Percentiles rank a stretch among this genome's conserved stretches.
Evolutionary conservation across 35 echinoderm and acorn worm species (phyloP).

Genomic region (Nesometra sesokonis): DNA sequence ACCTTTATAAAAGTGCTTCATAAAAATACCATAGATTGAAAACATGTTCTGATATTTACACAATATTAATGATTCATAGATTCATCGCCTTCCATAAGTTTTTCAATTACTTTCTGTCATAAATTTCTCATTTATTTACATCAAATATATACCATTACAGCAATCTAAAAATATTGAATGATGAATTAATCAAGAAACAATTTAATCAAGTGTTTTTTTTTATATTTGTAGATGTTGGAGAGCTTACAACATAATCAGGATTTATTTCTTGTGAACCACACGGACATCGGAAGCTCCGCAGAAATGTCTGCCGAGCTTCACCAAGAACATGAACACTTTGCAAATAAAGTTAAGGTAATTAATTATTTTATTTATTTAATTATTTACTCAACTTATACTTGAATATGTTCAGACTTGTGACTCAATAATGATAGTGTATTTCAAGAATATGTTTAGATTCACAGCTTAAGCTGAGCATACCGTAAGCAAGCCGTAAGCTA

Average conservation of each 20-base stretch:
- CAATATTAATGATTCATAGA: neutral
- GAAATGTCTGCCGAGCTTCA: slow-evolving; percentile 60
- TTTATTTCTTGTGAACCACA: slow-evolving; percentile 85
- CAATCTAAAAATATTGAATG: neutral
- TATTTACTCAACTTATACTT: too few relatives aligned
- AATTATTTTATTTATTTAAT: too few relatives aligned
- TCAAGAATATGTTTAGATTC: too few relatives aligned
- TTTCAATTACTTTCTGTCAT: neutral
- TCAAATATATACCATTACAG: neutral
- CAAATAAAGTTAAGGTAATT: slow-evolving; percentile 82
- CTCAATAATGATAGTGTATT: too few relatives aligned
- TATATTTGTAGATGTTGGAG: slow-evolving; percentile 64
- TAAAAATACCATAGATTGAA: too few relatives aligned
- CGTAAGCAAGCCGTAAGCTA: too few relatives aligned
- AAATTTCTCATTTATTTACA: neutral
- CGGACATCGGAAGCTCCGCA: slow-evolving; percentile 55
- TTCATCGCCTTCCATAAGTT: neutral
- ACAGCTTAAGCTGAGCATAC: too few relatives aligned
- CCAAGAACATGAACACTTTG: slow-evolving; percentile 83
- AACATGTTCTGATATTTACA: neutral
- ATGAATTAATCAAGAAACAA: neutral
- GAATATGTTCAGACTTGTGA: too few relatives aligned
- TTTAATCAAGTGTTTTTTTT: slow-evolving; percentile 12
- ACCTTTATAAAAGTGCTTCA: too few relatives aligned
- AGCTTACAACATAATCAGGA: slow-evolving; percentile 79